These are phyloP conservation scores for Melipona quadrifasciata DNA, from an alignment of 1,140 invertebrate genomes.

Conservation along the genomic window DNA sequence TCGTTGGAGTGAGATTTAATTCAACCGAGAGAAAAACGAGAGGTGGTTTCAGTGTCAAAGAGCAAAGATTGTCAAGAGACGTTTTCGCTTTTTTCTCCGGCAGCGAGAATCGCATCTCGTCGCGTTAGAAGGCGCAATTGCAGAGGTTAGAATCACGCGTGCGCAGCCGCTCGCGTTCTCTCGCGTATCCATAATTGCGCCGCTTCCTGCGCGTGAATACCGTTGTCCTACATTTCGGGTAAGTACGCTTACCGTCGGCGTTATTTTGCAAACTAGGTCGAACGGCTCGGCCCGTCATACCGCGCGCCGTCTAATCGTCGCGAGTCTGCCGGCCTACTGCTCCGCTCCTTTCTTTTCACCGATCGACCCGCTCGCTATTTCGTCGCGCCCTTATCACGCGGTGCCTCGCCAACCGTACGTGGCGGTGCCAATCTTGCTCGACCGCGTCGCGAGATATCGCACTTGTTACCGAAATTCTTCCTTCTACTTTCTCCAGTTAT, in stretches of 20 bases:
- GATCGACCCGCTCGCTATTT: conserved; percentile 5
- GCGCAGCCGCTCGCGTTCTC: background rate
- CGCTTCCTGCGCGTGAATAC: conserved; percentile 50
- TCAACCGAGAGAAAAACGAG: too few species aligned
- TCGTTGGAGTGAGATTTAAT: too few species aligned
- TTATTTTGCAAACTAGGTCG: conserved; percentile 51
- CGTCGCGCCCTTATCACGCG: background rate
- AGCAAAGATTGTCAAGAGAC: too few species aligned
- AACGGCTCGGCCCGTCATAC: conserved; percentile 22
- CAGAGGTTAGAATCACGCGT: conserved; percentile 13
- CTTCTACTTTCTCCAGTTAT: too few species aligned
- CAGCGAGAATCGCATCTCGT: too few species aligned
- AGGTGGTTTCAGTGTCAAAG: too few species aligned
- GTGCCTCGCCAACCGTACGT: background rate
- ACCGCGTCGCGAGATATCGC: too few species aligned
- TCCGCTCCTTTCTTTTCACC: background rate
- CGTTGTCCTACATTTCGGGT: conserved; percentile 53
- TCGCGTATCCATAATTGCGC: conserved; percentile 42
- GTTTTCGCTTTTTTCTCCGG: background rate
- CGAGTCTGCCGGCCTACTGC: conserved; percentile 1
- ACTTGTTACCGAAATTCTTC: too few species aligned
- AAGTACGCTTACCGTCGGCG: conserved; percentile 40
- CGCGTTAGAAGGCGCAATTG: conserved; percentile 7
- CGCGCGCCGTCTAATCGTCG: conserved; percentile 32
- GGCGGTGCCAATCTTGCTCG: background rate